Evolutionary conservation across 2,888 invertebrate genomes (phyloP), one percentile per base, ranked within the genome.

Genomic region (Polydrusus tereticollis): DNA sequence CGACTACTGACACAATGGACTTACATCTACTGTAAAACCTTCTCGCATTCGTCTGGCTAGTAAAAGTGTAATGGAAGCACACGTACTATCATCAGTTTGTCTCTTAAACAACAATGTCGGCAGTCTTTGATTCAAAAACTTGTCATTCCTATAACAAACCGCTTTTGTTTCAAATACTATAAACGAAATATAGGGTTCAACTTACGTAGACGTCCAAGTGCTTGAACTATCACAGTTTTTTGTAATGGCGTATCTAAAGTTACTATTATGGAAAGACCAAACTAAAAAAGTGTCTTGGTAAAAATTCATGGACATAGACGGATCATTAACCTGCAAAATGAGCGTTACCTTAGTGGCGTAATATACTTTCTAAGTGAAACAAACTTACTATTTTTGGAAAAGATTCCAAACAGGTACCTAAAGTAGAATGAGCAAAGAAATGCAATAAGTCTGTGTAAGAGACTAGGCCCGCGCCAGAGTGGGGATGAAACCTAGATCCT

Each of bases 371-470:
- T 23, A 1, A 38, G 41, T 18, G 41, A 64, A 74, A 50, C n/a
- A 21, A 21, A 85, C 85, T 82, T 85, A 88, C 87, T 74, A 83
- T 76, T 77, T 87, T 83, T 50, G 90, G 89, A 78, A 88, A 87
- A 60, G 85, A 86, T 62, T 89, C 87, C 81, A 93, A 87, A 82
- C 90, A 92, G 69, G 89, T 88, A 68, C 94, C 94, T 81, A 91
- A 89, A 4, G 94, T 94, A 18, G 94, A 92, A 70, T 89, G 88
- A 41, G 94, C 89, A 77, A 94, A 88, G 83, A 94, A 94, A 80
- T 90, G 88, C 85, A 94, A 88, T 65, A 94, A 86, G 82, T 94
- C 93, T 55, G 89, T 88, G 82, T 93, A 93, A 18, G 93, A 90
- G 16, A 93, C 89, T 78, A 91, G 88, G 16, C 92, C 93, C 75